Evolutionary conservation across 2,797 vertebrate species (phyloP), one percentile per base, ranked within the genome.

Genomic region (Mareca penelope): DNA sequence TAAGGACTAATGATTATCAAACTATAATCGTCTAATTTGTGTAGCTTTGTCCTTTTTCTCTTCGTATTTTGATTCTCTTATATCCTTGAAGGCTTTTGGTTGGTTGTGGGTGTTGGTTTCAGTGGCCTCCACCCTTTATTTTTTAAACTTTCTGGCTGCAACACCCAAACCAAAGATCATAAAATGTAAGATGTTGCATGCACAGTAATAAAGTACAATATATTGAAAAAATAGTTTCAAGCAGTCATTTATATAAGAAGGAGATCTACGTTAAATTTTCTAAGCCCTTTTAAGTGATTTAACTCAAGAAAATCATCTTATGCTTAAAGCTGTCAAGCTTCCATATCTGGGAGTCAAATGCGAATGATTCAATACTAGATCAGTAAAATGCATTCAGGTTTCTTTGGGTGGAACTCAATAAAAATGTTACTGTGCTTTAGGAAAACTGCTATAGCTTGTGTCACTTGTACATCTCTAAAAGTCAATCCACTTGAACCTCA

Each of bases 181-280:
- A 81, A 13, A 31, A 15, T 28, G 13, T 10, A 52, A 40, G 48
- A 44, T 46, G 11, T 9, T n/a, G 59, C 76, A 70, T 19, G 1
- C 1, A 0, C 57, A 42, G n/a, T 44, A 70, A 28, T 15, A 0
- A 52, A 0, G 1, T 64, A 53, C 4, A 50, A 29, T 80, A 24
- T 12, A 56, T 3, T 52, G 16, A 21, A 63, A 82, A 40, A 55
- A 21, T 1, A 17, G 5, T 53, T 82, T 78, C 26, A 33, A 56
- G 29, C 12, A 28, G 33, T 24, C 10, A 8, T 63, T 39, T 6
- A 33, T 72, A 21, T 24, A 40, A 42, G 39, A 80, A n/a, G 11
- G 7, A 13, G 26, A 29, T 13, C 19, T 48, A 65, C 35, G 48
- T n/a, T 70, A 8, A 55, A 40, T 22, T 76, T 79, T 68, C 22